phyloP scores from a whole-genome alignment of 2,113 vertebrate species.

The Aepyceros melampus region DNA sequence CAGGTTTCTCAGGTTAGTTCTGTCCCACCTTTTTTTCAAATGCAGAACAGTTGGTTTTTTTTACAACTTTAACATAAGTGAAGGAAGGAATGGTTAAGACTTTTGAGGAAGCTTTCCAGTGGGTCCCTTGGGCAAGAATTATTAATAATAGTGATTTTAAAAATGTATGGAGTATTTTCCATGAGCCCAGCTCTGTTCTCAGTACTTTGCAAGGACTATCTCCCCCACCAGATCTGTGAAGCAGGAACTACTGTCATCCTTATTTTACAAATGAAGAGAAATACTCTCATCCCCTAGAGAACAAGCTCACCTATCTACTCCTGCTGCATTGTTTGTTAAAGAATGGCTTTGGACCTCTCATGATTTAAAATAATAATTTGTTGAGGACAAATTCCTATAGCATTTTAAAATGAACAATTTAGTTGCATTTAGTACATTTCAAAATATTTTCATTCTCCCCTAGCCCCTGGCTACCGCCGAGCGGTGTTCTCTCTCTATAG shows the following conservation, averaged over 20 bases:
- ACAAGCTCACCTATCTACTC: neutral
- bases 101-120: neutral
- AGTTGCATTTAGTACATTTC: neutral
- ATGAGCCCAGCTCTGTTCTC: neutral
- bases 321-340: neutral
- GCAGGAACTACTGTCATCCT: neutral
- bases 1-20: neutral
- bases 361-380: neutral
- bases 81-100: neutral
- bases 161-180: neutral
- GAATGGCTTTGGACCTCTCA: neutral
- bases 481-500: no score
- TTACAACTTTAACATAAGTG: neutral
- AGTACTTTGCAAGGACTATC: neutral
- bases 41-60: neutral
- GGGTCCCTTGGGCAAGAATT: neutral
- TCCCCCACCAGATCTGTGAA: neutral
- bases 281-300: neutral
- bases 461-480: neutral
- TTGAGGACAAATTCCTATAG: neutral
- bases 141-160: neutral
- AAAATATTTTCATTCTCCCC: neutral
- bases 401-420: neutral
- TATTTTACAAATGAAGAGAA: neutral
- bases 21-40: neutral